Base-by-base conservation (phyloP, 2,113 vertebrate genomes). In the Sturnus vulgaris region DNA sequence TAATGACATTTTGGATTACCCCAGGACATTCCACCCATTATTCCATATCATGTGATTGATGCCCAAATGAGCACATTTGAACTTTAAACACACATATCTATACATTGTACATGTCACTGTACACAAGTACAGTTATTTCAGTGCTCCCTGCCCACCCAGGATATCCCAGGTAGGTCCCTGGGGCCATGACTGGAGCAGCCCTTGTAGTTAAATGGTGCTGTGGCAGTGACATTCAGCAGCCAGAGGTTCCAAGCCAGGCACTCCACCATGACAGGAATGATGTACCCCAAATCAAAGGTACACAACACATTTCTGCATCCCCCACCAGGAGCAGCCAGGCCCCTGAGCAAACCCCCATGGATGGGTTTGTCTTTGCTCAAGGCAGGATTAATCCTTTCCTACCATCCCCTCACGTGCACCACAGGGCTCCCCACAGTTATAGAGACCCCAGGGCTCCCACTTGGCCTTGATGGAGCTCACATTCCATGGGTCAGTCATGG, bases 21-120 rank as follows among this genome's bases (percentile, higher is more conserved):
- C 49, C 76, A 65, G 49, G 39, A 44, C 49, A 30, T 44, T n/a
- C 31, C 60, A 42, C 11, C 30, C 11, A 2, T 64, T 23, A 3
- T 30, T 42, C 60, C 37, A 4, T 11, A 9, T 35, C 24, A 44
- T 44, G 4, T 65, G 60, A 23, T 5, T 18, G 39, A 23, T 30
- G 60, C 11, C 11, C 60, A 77, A 1, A 63, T 21, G 35, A 33
- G 35, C 24, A 4, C 57, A 28, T 28, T 42, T 22, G 47, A n/a
- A 10, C 75, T 64, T 27, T 7, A 42, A 78, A 18, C 47, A 78
- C 31, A n/a, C 10, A 8, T 17, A 17, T 17, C 37, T 64, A 2
- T 28, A 23, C 30, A 22, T n/a, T 42, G 4, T 5, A 1, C 8
- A 10, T 17, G 3, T 2, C n/a, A 12, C 24, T 40, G 2, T 7